Evolutionary conservation across 2,888 invertebrate species (phyloP).

Genomic region (Leptogaster cylindrica): DNA sequence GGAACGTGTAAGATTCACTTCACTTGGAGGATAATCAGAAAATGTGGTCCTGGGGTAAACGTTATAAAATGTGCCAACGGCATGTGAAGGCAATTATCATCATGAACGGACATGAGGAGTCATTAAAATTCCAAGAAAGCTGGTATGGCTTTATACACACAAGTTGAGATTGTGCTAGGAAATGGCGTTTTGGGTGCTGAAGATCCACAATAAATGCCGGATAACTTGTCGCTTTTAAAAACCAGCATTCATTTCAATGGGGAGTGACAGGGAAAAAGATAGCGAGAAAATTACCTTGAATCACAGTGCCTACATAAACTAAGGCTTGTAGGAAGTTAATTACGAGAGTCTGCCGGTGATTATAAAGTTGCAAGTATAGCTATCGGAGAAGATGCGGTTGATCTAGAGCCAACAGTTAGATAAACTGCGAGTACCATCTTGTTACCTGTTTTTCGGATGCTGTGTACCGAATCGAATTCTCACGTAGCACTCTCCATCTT

Average conservation of each 20-base stretch:
- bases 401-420: too few relatives aligned
- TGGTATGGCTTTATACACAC: neutral
- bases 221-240: neutral
- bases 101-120: constrained; percentile 20
- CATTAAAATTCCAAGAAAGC: constrained; percentile 27
- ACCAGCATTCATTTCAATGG: neutral
- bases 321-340: neutral
- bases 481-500: too few relatives aligned
- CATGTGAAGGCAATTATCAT: constrained; percentile 35
- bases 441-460: too few relatives aligned
- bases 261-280: too few relatives aligned
- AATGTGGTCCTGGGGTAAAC: neutral
- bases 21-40: constrained; percentile 3
- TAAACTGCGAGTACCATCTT: too few relatives aligned
- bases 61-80: constrained; percentile 23
- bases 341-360: too few relatives aligned
- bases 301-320: constrained; percentile 1
- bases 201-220: neutral
- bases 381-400: too few relatives aligned
- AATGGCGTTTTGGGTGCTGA: constrained; percentile 15
- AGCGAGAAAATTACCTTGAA: constrained; percentile 8
- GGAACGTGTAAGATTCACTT: constrained; percentile 17
- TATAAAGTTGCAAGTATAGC: too few relatives aligned
- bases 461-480: too few relatives aligned
- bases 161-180: too few relatives aligned